phyloP scores from a whole-genome alignment of 2,113 vertebrate species.

The Circaetus cinerascens region DNA sequence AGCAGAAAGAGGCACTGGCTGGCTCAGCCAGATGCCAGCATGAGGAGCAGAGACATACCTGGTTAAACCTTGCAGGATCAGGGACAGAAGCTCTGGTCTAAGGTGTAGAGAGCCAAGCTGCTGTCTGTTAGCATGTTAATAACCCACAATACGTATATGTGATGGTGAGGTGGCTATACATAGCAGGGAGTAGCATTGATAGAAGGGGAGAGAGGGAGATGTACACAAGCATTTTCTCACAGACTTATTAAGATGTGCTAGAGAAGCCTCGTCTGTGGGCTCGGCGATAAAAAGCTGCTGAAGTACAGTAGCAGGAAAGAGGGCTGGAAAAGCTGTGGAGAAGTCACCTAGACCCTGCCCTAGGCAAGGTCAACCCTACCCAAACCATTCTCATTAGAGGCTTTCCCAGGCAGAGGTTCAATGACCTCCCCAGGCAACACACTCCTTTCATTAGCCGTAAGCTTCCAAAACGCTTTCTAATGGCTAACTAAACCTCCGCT shows the following conservation, averaged over 20 bases:
- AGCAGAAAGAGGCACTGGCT: background rate
- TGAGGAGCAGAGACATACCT: background rate
- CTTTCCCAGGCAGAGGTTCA: background rate
- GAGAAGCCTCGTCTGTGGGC: background rate
- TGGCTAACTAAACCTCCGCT: background rate
- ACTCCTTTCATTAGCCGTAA: background rate
- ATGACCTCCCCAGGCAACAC: background rate
- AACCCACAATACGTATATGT: accelerated
- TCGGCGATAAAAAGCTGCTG: background rate
- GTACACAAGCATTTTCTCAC: accelerated
- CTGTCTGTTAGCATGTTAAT: background rate
- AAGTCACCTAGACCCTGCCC: background rate
- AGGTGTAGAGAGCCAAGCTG: background rate
- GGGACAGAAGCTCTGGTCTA: background rate
- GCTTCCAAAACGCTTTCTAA: background rate
- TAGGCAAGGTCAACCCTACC: background rate
- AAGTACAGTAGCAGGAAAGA: background rate
- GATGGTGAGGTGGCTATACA: accelerated
- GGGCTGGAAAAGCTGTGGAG: background rate
- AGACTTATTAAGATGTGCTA: background rate
- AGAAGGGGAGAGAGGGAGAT: background rate
- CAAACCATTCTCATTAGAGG: background rate
- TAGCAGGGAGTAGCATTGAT: accelerated
- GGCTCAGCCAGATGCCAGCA: background rate
- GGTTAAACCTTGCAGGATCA: background rate